Base-by-base conservation (phyloP, 2,797 vertebrate species). In the Pseudopleuronectes americanus region DNA sequence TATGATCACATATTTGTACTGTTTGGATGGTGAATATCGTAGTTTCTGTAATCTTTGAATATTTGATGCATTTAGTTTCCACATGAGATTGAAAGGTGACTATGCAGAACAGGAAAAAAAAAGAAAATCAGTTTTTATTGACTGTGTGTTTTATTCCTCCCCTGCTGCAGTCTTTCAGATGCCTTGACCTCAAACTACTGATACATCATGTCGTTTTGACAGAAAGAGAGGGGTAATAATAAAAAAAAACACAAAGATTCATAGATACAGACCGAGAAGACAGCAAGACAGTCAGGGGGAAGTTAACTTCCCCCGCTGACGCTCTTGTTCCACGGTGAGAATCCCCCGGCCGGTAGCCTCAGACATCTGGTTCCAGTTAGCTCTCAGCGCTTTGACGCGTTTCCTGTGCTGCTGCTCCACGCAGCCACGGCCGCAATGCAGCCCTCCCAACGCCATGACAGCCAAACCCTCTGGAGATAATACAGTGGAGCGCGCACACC, bases 361-460 rank as follows among this genome's bases (percentile, higher is more conserved):
- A 92, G 80, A 93, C 94, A 95, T 95, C 93, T 95, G 94, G 87
- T 94, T 94, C 90, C 91, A 94, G 90, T 95, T 95, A 94, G 83
- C 85, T 88, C 74, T 86, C 76, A 81, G 87, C 74, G 76, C 87
- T 85, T 86, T 95, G 94, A 95, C 94, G 94, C 88, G 92, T 90
- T 95, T 95, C 94, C 94, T 94, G 94, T 92, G 85, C 88, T 85
- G 86, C 84, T 81, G 84, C 90, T 89, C 77, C 87, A 90, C 86
- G 64, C 84, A 84, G 83, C 87, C 87, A 77, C 68, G 78, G 90
- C 89, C 79, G 90, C 89, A 84, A 87, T 79, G 82, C 92, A 90
- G 87, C 79, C 89, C 90, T 91, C 85, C 90, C 81, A 91, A 87
- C 77, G 55, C 87, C 85, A 90, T 74, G 75, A 84, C 81, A 83